Conservation (phyloP, 2,888 invertebrate species). For the Prosopocoilus inquinatus region DNA sequence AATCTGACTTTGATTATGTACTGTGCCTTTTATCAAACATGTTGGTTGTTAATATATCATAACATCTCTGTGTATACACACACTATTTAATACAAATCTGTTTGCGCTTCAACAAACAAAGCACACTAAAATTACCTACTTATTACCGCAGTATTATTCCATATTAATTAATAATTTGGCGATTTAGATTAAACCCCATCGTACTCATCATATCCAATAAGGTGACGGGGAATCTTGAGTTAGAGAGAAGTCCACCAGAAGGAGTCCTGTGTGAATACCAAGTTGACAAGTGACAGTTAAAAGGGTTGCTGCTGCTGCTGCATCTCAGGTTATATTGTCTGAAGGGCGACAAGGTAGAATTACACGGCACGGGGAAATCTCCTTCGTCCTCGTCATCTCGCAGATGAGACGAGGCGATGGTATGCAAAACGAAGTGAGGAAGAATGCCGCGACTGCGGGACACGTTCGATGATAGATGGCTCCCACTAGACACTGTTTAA, state of each 20-base stretch:
- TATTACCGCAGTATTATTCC: too few species aligned
- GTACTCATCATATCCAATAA: too few species aligned
- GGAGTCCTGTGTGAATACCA: slow-evolving; percentile 41
- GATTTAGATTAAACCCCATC: too few species aligned
- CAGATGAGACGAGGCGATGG: slow-evolving; percentile 26
- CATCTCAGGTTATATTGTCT: slow-evolving; percentile 16
- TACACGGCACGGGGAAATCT: background rate
- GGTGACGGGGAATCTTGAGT: too few species aligned
- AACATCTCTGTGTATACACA: too few species aligned
- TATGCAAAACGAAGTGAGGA: slow-evolving; percentile 46
- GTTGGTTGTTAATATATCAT: too few species aligned
- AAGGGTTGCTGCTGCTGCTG: slow-evolving; percentile 43
- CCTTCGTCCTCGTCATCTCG: background rate
- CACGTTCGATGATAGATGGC: slow-evolving; percentile 51
- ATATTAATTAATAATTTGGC: too few species aligned
- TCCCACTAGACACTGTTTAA: slow-evolving; percentile 49
- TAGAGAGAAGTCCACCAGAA: slow-evolving; percentile 37
- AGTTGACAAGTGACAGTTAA: slow-evolving; percentile 46
- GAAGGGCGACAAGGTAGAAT: background rate
- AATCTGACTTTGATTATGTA: slow-evolving; percentile 20
- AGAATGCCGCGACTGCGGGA: slow-evolving; percentile 45
- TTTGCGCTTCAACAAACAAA: too few species aligned
- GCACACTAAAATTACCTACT: too few species aligned
- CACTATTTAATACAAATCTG: too few species aligned
- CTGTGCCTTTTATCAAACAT: background rate